Conservation (phyloP, 2,113 vertebrate species). For the Serinus canaria region DNA sequence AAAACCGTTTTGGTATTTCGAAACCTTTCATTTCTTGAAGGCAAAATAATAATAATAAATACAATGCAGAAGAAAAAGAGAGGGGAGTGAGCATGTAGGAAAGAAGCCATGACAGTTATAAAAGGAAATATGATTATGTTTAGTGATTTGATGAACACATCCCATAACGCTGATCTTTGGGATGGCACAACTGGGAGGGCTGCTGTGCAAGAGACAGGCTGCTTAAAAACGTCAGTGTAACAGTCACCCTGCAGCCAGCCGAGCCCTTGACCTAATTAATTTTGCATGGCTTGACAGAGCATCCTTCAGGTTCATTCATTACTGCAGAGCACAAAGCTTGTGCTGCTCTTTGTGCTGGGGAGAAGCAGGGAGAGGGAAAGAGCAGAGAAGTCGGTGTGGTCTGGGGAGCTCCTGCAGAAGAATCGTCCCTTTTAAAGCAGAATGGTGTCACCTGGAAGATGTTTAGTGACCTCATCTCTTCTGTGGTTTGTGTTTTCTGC, state of each 20-base stretch:
- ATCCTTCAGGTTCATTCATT: constrained; percentile 19
- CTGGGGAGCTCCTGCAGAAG: not conserved
- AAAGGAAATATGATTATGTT: not conserved
- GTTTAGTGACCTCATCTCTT: not conserved
- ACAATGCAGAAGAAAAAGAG: not conserved
- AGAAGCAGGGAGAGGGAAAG: not conserved
- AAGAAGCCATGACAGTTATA: not conserved
- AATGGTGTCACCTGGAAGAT: not conserved
- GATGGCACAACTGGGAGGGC: not conserved
- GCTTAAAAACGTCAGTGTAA: not conserved
- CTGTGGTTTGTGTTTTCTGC: not conserved
- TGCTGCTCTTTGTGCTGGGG: not conserved
- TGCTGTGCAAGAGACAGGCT: not conserved
- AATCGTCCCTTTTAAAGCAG: not conserved
- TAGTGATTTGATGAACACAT: not conserved
- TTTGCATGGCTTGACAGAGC: not conserved
- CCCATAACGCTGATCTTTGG: not conserved
- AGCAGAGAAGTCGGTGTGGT: accelerated
- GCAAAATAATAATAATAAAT: constrained; percentile 46
- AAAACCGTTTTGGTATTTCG: not conserved
- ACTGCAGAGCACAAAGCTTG: constrained; percentile 1
- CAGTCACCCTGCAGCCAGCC: constrained; percentile 18
- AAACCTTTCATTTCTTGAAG: not conserved
- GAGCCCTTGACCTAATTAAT: constrained; percentile 40
- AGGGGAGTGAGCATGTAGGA: not conserved